phyloP scores from a whole-genome alignment of 1,140 invertebrate species.

The Odontomachus brunneus region DNA sequence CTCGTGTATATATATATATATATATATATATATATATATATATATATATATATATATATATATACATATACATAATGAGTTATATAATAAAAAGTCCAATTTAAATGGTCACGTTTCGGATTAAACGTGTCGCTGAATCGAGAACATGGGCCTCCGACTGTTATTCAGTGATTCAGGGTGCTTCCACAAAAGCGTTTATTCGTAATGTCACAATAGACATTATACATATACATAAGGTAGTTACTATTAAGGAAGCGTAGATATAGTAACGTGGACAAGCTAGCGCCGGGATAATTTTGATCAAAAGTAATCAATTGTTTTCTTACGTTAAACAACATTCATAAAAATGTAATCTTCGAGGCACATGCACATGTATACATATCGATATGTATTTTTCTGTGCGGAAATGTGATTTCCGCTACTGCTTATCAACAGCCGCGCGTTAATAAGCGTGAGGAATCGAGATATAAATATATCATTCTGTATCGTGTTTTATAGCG shows the following conservation, averaged over 20 bases:
- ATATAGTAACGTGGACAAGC: constrained; percentile 75
- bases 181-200: constrained; percentile 79
- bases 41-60: no score
- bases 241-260: constrained; percentile 45
- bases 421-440: constrained; percentile 12
- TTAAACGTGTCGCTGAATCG: constrained; percentile 9
- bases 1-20: no score
- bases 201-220: constrained; percentile 53
- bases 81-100: not conserved
- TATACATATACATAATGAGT: no score
- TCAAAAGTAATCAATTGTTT: constrained; percentile 67
- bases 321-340: constrained; percentile 41
- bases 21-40: no score
- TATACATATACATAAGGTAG: constrained; percentile 43
- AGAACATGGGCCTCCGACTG: constrained; percentile 42
- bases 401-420: constrained; percentile 11
- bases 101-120: not conserved
- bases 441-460: constrained; percentile 15
- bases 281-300: constrained; percentile 65
- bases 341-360: no score
- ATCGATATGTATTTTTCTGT: not conserved
- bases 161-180: constrained; percentile 82
- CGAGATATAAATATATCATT: not conserved
- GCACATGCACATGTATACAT: no score
- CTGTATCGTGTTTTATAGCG: not conserved